Base-by-base conservation (phyloP, 2,797 vertebrate genomes). In the Discoglossus pictus region DNA sequence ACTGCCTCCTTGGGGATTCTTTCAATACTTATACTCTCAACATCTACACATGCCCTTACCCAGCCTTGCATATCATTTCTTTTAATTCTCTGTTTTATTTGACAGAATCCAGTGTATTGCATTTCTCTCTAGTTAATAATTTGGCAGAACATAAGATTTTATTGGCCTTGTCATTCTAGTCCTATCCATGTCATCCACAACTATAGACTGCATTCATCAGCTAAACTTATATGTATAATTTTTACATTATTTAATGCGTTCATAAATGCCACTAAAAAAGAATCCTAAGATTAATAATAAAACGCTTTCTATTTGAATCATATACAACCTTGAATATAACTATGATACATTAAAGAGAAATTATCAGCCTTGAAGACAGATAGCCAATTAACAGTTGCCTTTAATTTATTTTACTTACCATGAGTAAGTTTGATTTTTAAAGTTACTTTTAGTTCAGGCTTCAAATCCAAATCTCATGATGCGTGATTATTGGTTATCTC, bases 51-150 rank as follows among this genome's bases (percentile, higher is more conserved):
- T 60, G 54, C 46, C 46, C 44, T 52, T 59, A 42, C 25, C 27
- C 68, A 55, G 16, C 34, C 23, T 69, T 62, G 59, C 51, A 25
- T 63, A 70, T 18, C 7, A 43, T 25, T 70, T 61, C 39, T 68
- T 68, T 60, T 55, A 55, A 27, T 50, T 55, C 23, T 24, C 34
- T 8, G 17, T 48, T 59, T 42, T 50, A 40, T 58, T 62, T 55
- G 11, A 55, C 51, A 50, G 40, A 56, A 17, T 56, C 24, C 51
- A 24, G 18, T 18, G 18, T 35, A 51, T 64, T 47, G 31, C 44
- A 18, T 63, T 44, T 46, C 25, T 39, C 43, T 35, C 23, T 23
- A 16, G 13, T 40, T 56, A 70, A 62, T 69, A 12, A 35, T 61
- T 17, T 52, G 20, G 40, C 16, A 53, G 42, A 16, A 35, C 24